Evolutionary conservation across 2,888 invertebrate species (phyloP), one percentile per base, ranked within the genome.

Genomic region (Cremastinae sp.): DNA sequence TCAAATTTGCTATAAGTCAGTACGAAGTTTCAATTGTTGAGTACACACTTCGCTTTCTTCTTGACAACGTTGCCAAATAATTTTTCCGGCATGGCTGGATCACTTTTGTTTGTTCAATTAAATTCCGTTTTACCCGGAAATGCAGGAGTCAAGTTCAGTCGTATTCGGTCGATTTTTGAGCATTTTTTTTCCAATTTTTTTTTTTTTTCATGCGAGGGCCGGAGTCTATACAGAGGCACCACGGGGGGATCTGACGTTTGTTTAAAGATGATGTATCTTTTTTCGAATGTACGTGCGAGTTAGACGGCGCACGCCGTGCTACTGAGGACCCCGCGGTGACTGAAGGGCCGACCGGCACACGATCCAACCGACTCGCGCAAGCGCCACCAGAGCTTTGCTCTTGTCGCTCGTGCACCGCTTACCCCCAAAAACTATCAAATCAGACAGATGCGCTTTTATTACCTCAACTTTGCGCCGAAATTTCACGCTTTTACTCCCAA

Each of bases 301-400:
- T 74, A 85, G 84, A 86, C 86, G 89, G 87, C 88, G 88, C 89
- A 88, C 89, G 89, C 86, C 87, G 89, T 87, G 88, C 87, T 87
- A 89, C 89, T 89, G 87, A 83, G 84, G 88, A 84, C 84, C 85
- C 83, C 84, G 54, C 69, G 65, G 45, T 41, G 28, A 45, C 28
- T 53, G 64, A 69, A 54, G 79, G 84, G 83, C 84, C 84, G 83
- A 84, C 85, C 83, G 83, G 79, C 77, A 76, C 80, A 80, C 76
- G 76, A 62, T 74, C 69, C 61, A 18, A 66, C 62, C 71, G 36
- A 64, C 74, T 72, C 76, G 84, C 83, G 83, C 83, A 84, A 75
- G 83, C 84, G 84, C 81, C 75, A 71, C 66, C 56, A 70, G 59
- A 71, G 72, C 72, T 64, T 78, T 74, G 56, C 65, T 54, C 49